phyloP scores from a whole-genome alignment of 2,113 vertebrate species.

The Hucho hucho region DNA sequence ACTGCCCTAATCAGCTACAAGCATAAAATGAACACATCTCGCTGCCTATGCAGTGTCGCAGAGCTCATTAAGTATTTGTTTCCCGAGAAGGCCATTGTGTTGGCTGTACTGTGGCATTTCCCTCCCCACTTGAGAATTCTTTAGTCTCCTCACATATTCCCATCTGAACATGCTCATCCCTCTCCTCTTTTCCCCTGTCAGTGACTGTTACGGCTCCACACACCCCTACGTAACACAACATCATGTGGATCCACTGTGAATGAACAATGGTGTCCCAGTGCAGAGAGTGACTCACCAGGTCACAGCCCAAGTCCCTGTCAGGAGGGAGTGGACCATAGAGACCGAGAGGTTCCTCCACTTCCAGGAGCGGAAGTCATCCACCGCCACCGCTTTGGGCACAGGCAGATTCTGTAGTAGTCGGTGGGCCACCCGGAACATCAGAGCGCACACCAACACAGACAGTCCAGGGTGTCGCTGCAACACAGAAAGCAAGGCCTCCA shows the following conservation, averaged over 20 bases:
- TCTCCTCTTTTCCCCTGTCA: slow-evolving; percentile 11
- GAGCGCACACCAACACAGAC: slow-evolving; percentile 73
- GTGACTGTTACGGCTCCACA: slow-evolving; percentile 50
- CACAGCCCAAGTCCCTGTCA: slow-evolving; percentile 86
- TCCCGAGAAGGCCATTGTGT: background rate
- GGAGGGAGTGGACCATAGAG: slow-evolving; percentile 87
- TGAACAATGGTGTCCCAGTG: slow-evolving; percentile 63
- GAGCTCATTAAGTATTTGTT: background rate
- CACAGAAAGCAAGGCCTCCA: slow-evolving; percentile 62
- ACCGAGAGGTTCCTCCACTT: slow-evolving; percentile 89
- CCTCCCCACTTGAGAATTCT: slow-evolving; percentile 14
- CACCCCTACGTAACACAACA: slow-evolving; percentile 17
- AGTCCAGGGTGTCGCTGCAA: slow-evolving; percentile 70
- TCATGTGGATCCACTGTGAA: slow-evolving; percentile 48
- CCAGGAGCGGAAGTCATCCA: slow-evolving; percentile 77
- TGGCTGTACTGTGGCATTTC: background rate
- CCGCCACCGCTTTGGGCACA: slow-evolving; percentile 76
- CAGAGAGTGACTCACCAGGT: slow-evolving; percentile 61
- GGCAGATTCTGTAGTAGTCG: slow-evolving; percentile 71
- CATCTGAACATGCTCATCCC: slow-evolving; percentile 43
- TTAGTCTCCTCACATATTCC: slow-evolving; percentile 44
- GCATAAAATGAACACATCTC: background rate
- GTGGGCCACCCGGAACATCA: slow-evolving; percentile 76
- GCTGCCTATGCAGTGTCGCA: background rate
- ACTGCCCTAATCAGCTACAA: background rate